A percentile compares a stretch with the other conserved stretches of the same genome.
Evolutionary conservation across 2,888 invertebrate genomes (phyloP).

Genomic region (Neelides folsomi): DNA sequence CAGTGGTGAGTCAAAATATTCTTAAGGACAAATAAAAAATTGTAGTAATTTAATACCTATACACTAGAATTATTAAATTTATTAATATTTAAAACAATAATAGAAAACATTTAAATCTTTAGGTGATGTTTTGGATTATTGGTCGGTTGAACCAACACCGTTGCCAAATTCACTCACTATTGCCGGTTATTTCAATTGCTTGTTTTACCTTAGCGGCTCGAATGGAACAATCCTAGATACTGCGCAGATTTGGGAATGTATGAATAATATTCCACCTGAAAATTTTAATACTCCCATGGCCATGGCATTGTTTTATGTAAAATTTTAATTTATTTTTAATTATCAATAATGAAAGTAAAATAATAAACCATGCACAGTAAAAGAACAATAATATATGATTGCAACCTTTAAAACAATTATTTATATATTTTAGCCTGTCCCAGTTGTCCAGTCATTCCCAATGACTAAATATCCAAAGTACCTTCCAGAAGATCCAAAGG

Average conservation of each 20-base stretch:
- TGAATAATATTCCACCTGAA: slow-evolving; percentile 4
- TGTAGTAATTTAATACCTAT: no score
- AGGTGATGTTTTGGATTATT: slow-evolving; percentile 7
- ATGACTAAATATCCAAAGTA: no score
- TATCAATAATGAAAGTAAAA: no score
- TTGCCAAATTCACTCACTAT: slow-evolving; percentile 5
- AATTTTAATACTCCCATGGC: background rate
- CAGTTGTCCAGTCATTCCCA: no score
- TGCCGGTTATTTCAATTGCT: slow-evolving; percentile 3
- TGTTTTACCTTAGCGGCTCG: background rate
- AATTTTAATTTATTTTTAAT: no score
- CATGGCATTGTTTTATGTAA: slow-evolving; percentile 1
- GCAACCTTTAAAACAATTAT: background rate
- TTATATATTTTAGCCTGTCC: background rate
- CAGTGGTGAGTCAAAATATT: background rate
- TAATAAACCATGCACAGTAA: no score
- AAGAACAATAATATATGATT: no score
- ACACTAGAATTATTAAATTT: no score
- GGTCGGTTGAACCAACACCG: slow-evolving; percentile 2
- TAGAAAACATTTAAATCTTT: no score
- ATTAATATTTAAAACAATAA: no score
- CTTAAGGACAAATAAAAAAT: no score
- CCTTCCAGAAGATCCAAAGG: no score
- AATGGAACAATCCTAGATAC: background rate
- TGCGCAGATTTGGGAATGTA: background rate